Conservation (phyloP, 2,113 vertebrate species). For the Myocastor coypus region DNA sequence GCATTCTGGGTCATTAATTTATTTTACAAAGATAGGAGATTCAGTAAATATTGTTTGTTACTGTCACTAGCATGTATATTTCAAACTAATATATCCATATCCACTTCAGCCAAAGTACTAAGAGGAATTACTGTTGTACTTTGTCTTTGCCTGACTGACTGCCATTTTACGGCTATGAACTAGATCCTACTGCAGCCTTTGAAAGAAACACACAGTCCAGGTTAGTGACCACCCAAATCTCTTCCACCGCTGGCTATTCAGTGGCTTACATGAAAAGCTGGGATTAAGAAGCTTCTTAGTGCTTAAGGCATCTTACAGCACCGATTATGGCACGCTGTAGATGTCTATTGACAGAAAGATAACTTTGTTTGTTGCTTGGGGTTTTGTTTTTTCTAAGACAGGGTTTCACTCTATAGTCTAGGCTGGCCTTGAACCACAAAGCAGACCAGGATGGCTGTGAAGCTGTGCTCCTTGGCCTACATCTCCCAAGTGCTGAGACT, state of each 20-base stretch:
- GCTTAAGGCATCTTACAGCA: background rate
- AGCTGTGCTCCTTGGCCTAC: background rate
- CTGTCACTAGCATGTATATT: background rate
- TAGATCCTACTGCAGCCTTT: background rate
- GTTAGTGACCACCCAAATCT: background rate
- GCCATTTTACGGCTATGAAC: background rate
- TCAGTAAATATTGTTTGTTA: conserved; percentile 35
- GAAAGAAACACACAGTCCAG: background rate
- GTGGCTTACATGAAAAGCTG: background rate
- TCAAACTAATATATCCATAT: background rate
- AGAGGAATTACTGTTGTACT: background rate
- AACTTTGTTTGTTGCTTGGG: background rate
- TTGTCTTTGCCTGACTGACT: background rate
- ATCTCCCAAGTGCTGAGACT: background rate
- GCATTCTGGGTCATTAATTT: conserved; percentile 24
- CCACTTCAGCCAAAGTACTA: background rate
- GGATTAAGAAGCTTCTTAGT: background rate
- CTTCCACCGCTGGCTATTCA: background rate
- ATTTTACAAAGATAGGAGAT: conserved; percentile 22
- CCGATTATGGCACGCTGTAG: background rate
- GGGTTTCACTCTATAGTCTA: background rate
- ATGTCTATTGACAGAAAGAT: background rate
- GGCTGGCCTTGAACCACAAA: background rate
- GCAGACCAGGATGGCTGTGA: background rate
- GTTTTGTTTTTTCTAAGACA: background rate